These are phyloP conservation scores for Ennomos quercinarius DNA, from an alignment of 2,888 invertebrate genomes.

Conservation along the genomic window DNA sequence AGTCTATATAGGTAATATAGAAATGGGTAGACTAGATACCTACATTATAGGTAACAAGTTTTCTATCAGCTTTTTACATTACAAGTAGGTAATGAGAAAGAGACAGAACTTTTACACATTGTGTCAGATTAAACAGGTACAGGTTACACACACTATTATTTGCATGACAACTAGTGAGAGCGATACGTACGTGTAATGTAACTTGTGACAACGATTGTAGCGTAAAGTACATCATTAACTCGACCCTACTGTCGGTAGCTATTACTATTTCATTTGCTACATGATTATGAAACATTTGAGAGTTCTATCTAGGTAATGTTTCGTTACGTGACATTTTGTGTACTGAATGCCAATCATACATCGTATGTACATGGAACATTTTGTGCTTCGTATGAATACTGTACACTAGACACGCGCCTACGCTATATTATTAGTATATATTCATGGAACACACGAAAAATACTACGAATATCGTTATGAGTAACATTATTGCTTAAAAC, in stretches of 20 bases:
- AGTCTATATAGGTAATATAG: conserved; percentile 3
- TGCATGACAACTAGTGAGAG: conserved; percentile 33
- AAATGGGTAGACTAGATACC: conserved; percentile 8
- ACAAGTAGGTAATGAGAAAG: conserved; percentile 14
- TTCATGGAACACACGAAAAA: conserved; percentile 29
- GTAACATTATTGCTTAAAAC: conserved; percentile 47
- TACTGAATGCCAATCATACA: conserved; percentile 25
- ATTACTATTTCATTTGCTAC: conserved; percentile 1
- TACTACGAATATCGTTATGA: conserved; percentile 29
- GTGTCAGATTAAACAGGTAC: background rate
- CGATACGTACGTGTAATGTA: conserved; percentile 8
- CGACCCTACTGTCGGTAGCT: conserved; percentile 3
- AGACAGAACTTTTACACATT: background rate
- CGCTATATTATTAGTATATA: background rate
- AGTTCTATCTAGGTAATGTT: conserved; percentile 16
- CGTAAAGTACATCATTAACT: conserved; percentile 10
- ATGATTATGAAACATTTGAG: conserved; percentile 9
- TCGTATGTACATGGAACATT: conserved; percentile 25
- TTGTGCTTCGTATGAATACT: conserved; percentile 37
- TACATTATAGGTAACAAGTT: conserved; percentile 18
- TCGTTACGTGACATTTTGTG: conserved; percentile 20
- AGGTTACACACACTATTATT: conserved; percentile 16
- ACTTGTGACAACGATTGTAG: conserved; percentile 1
- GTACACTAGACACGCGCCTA: conserved; percentile 29
- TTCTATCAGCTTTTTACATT: conserved; percentile 26